Evolutionary conservation across 2,888 invertebrate genomes (phyloP).

Genomic region (Criorhina ranunculi): DNA sequence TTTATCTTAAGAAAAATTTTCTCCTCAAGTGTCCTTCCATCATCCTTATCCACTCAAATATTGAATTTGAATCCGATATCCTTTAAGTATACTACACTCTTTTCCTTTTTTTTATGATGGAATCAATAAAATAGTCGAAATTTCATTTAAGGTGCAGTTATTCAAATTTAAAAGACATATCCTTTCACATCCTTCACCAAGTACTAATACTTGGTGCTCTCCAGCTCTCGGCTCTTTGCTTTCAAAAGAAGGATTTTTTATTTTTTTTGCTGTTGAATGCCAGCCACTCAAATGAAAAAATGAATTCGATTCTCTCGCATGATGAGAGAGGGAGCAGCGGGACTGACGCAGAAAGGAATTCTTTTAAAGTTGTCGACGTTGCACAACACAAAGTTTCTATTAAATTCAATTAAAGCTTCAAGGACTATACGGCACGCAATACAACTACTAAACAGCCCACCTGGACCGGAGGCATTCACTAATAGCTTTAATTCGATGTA

Average conservation of each 20-base stretch:
- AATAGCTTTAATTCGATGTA: conserved; percentile 10
- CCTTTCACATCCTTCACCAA: background rate
- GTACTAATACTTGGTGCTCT: no score
- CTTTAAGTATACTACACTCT: background rate
- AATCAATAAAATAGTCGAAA: background rate
- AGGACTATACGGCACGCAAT: background rate
- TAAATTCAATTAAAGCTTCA: background rate
- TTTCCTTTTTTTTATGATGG: background rate
- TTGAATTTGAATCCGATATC: background rate
- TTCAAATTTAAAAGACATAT: conserved; percentile 21
- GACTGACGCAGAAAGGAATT: no score
- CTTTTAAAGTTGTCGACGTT: background rate
- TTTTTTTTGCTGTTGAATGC: background rate
- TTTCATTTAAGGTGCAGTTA: background rate
- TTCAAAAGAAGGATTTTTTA: background rate
- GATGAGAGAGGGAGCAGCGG: no score
- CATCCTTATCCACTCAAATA: background rate
- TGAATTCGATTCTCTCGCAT: background rate
- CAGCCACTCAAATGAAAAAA: background rate
- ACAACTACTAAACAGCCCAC: background rate
- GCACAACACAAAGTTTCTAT: background rate
- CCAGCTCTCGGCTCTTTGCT: background rate
- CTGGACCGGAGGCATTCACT: background rate
- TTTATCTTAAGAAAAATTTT: background rate
- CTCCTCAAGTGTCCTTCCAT: background rate